These are phyloP conservation scores for Dusona sp. DNA, from an alignment of 2,888 invertebrate genomes.

Conservation along the genomic window DNA sequence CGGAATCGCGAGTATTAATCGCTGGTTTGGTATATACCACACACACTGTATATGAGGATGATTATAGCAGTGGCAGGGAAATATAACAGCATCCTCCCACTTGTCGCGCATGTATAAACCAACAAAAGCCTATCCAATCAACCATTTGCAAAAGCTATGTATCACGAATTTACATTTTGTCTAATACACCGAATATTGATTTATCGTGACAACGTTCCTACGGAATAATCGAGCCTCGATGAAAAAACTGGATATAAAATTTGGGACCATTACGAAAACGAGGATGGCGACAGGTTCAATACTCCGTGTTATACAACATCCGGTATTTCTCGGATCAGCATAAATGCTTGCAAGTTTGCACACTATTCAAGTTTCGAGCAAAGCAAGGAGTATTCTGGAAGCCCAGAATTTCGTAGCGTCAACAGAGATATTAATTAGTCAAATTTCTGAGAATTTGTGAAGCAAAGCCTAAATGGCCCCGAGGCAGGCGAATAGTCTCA, in stretches of 20 bases:
- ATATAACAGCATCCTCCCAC: conserved; percentile 12
- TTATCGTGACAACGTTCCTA: conserved; percentile 18
- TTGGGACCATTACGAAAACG: not conserved
- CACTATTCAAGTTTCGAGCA: conserved; percentile 38
- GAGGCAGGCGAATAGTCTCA: conserved; percentile 37
- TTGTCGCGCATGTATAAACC: not conserved
- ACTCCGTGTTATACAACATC: not conserved
- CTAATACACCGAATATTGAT: conserved; percentile 53
- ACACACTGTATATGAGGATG: conserved; percentile 17
- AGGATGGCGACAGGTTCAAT: conserved; percentile 10
- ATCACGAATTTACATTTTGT: conserved; percentile 34
- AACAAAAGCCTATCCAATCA: conserved; percentile 13
- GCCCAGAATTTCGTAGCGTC: conserved; percentile 73
- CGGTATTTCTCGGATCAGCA: conserved; percentile 21
- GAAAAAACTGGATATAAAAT: conserved; percentile 12
- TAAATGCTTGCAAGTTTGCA: conserved; percentile 35
- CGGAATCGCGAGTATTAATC: conserved; percentile 80
- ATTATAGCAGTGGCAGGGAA: conserved; percentile 43
- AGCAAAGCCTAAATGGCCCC: conserved; percentile 60
- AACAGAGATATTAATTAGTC: conserved; percentile 83
- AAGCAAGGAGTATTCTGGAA: conserved; percentile 8
- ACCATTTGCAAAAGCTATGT: conserved; percentile 25
- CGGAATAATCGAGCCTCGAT: conserved; percentile 5
- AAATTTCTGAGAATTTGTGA: conserved; percentile 70
- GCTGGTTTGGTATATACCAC: conserved; percentile 68